Percentiles rank a stretch among this genome's conserved stretches.
These are phyloP conservation scores for Amphimedon queenslandica DNA, from an alignment of 37 sponge, comb jelly and placozoan species.

Conservation along the genomic window DNA sequence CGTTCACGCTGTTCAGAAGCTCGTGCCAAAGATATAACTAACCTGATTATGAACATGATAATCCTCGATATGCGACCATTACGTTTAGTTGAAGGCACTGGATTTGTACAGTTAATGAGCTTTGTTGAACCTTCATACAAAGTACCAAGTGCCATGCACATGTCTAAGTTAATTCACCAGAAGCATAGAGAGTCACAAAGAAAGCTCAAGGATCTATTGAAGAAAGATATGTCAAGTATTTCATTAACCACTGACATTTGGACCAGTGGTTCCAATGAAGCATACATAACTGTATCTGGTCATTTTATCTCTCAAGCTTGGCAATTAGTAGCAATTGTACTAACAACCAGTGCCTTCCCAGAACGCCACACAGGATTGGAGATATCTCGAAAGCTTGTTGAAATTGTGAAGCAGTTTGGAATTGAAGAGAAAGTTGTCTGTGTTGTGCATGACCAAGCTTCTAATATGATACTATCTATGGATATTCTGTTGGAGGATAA, in stretches of 20 bases:
- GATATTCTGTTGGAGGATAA: neutral
- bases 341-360: slow-evolving; percentile 9
- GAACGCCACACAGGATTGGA: slow-evolving; percentile 23
- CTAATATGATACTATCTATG: slow-evolving; percentile 6
- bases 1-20: neutral
- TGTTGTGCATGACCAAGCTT: slow-evolving; percentile 17
- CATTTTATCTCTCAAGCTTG: slow-evolving; percentile 12
- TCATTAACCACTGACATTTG: slow-evolving; percentile 24
- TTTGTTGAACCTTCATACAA: slow-evolving; percentile 14
- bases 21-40: slow-evolving; percentile 15
- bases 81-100: slow-evolving; percentile 15
- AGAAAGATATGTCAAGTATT: neutral
- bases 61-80: slow-evolving; percentile 11
- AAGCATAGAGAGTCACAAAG: neutral
- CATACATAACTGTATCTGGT: slow-evolving; percentile 22
- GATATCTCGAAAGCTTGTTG: slow-evolving; percentile 5
- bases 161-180: neutral
- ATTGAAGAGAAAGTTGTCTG: neutral
- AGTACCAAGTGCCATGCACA: neutral
- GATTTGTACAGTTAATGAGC: slow-evolving; percentile 1
- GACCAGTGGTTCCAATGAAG: slow-evolving; percentile 21
- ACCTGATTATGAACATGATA: slow-evolving; percentile 11
- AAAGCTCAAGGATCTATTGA: neutral
- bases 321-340: slow-evolving; percentile 1
- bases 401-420: slow-evolving; percentile 4